Conservation (phyloP, 30 jellyfish, hydroid and myxozoan genomes). For the Hydractinia echinata region DNA sequence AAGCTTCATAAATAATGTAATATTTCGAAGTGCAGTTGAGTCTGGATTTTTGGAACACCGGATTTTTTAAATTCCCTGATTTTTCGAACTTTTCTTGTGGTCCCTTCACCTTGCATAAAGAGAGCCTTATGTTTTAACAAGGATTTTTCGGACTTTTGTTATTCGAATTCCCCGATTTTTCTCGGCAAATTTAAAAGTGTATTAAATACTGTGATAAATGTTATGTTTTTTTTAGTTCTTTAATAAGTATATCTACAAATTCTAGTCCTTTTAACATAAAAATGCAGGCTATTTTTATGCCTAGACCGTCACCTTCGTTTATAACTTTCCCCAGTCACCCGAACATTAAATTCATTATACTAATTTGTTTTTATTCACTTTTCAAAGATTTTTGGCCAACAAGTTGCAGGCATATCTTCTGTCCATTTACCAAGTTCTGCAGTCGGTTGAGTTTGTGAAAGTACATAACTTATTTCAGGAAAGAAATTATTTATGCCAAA, state of each 20-base stretch:
- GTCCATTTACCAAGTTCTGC: too few relatives aligned
- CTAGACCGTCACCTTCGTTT: background rate
- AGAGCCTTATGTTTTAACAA: background rate
- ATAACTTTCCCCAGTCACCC: background rate
- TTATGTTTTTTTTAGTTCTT: background rate
- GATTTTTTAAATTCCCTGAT: background rate
- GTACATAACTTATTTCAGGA: too few relatives aligned
- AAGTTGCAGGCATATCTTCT: too few relatives aligned
- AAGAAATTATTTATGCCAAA: too few relatives aligned
- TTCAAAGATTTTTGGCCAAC: too few relatives aligned
- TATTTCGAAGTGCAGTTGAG: constrained; percentile 6
- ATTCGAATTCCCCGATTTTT: too few relatives aligned
- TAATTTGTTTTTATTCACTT: background rate
- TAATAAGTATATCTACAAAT: background rate
- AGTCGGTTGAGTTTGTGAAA: too few relatives aligned
- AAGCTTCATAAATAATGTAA: too few relatives aligned
- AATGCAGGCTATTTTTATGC: background rate
- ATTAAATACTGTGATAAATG: background rate
- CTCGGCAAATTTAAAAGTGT: background rate
- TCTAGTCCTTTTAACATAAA: constrained; percentile 2
- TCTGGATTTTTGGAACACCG: constrained; percentile 5
- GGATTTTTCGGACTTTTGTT: too few relatives aligned
- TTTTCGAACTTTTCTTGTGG: background rate
- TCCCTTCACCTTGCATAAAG: background rate
- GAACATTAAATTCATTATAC: background rate